phyloP scores from a whole-genome alignment of 2,797 vertebrate species.

The Ctenochaetus hawaiiensis region DNA sequence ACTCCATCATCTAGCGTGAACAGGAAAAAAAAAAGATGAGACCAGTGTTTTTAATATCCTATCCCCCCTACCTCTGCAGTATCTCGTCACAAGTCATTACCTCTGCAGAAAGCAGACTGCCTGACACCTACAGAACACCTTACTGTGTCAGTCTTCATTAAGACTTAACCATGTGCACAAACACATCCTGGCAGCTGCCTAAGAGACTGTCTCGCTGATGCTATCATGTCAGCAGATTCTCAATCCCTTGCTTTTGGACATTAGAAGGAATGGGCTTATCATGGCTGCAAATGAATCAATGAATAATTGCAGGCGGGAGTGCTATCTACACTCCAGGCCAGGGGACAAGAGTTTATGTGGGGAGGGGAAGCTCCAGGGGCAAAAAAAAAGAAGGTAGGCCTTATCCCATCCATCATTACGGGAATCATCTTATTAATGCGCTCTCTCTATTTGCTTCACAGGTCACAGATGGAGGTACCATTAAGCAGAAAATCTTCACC shows the following conservation, averaged over 20 bases:
- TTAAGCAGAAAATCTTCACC: conserved; percentile 99
- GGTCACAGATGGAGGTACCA: conserved; percentile 97
- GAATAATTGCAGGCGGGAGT: conserved; percentile 85
- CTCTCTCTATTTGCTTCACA: conserved; percentile 75
- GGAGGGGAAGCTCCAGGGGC: conserved; percentile 29
- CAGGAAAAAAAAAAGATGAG: conserved; percentile 54
- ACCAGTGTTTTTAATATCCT: conserved; percentile 72
- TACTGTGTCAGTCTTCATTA: conserved; percentile 79
- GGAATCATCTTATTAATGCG: conserved; percentile 54
- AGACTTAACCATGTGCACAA: conserved; percentile 59
- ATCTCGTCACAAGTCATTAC: conserved; percentile 81
- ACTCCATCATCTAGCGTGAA: conserved; percentile 71
- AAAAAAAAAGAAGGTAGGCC: conserved; percentile 18
- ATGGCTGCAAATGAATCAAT: conserved; percentile 87
- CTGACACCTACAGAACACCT: conserved; percentile 69
- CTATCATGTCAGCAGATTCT: conserved; percentile 68
- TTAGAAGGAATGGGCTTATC: conserved; percentile 63
- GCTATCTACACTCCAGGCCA: conserved; percentile 81
- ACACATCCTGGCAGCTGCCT: conserved; percentile 33
- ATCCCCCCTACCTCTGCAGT: conserved; percentile 64
- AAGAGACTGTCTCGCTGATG: conserved; percentile 60
- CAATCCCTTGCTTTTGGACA: conserved; percentile 53
- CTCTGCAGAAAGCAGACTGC: conserved; percentile 63
- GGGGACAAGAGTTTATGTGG: conserved; percentile 52
- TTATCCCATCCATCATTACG: conserved; percentile 56